Percentiles rank a stretch among this genome's conserved stretches.
Conservation (phyloP, 2,888 invertebrate genomes). For the Diadromus collaris region DNA sequence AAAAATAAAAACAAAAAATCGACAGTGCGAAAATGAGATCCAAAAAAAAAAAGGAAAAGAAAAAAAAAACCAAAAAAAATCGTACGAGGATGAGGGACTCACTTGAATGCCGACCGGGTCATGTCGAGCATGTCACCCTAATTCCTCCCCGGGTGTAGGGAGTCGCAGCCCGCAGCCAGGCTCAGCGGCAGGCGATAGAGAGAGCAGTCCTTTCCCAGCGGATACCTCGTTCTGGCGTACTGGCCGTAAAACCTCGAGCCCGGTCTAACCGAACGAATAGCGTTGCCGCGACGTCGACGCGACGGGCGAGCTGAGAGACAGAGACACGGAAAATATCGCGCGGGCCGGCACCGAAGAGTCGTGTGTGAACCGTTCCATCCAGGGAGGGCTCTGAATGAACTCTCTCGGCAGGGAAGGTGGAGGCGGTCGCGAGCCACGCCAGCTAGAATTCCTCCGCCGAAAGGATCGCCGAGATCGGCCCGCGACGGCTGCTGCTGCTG, state of each 20-base stretch:
- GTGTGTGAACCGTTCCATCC: conserved; percentile 78
- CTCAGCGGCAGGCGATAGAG: no score
- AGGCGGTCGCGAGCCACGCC: conserved; percentile 72
- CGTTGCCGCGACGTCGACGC: neutral
- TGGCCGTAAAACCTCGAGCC: no score
- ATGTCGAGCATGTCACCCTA: conserved; percentile 72
- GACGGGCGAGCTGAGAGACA: conserved; percentile 53
- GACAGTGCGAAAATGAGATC: neutral
- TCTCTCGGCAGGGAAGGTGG: conserved; percentile 67
- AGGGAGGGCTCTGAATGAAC: conserved; percentile 78
- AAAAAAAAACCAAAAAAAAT: conserved; percentile 13
- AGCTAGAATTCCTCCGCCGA: conserved; percentile 78
- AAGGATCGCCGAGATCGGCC: conserved; percentile 69
- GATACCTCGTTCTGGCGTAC: no score
- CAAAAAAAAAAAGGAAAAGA: conserved; percentile 11
- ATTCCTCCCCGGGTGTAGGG: conserved; percentile 63
- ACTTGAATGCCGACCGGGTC: conserved; percentile 78
- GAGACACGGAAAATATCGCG: conserved; percentile 72
- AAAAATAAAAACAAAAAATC: neutral
- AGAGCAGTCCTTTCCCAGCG: neutral
- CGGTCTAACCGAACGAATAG: conserved; percentile 41
- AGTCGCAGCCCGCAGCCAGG: conserved; percentile 50
- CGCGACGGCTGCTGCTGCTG: conserved; percentile 52
- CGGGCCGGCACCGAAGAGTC: conserved; percentile 74
- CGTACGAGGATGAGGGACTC: conserved; percentile 66